These are phyloP conservation scores for Heterodera schachtii DNA, from an alignment of 1,140 invertebrate species.

Conservation along the genomic window DNA sequence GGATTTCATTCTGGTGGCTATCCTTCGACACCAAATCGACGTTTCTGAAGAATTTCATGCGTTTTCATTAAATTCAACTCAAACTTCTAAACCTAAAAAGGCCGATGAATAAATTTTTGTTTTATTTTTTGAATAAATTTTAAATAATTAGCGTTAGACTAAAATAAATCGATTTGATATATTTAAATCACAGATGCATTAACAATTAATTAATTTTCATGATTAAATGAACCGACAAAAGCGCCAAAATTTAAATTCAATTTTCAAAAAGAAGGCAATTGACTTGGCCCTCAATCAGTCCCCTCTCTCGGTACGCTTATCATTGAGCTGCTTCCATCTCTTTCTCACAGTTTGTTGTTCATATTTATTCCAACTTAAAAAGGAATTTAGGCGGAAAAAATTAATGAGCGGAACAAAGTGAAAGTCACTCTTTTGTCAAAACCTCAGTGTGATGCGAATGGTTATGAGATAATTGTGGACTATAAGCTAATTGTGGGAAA, in stretches of 20 bases:
- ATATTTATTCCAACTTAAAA: background rate
- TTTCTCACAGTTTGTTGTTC: conserved; percentile 4
- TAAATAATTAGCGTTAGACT: too few species aligned
- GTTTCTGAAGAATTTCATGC: conserved; percentile 17
- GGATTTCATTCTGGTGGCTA: conserved; percentile 46
- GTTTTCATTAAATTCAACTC: background rate
- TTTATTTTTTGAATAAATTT: too few species aligned
- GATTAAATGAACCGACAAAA: background rate
- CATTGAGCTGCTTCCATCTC: conserved; percentile 19
- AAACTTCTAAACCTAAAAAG: background rate
- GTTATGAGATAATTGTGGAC: conserved; percentile 19
- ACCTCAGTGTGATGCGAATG: background rate
- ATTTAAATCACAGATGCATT: too few species aligned
- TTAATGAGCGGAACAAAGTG: background rate
- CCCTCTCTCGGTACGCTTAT: conserved; percentile 7
- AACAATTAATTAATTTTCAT: background rate
- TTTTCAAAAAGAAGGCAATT: conserved; percentile 16
- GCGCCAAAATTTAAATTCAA: conserved; percentile 6
- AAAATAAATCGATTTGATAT: too few species aligned
- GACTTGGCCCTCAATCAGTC: background rate
- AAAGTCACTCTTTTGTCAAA: background rate
- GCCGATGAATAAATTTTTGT: background rate
- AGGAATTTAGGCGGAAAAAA: conserved; percentile 8
- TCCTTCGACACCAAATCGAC: conserved; percentile 40
- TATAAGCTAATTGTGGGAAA: conserved; percentile 1